Percentiles rank a stretch among this genome's conserved stretches.
Conservation (phyloP, 2,888 invertebrate species). For the Microplitis deprimator region DNA sequence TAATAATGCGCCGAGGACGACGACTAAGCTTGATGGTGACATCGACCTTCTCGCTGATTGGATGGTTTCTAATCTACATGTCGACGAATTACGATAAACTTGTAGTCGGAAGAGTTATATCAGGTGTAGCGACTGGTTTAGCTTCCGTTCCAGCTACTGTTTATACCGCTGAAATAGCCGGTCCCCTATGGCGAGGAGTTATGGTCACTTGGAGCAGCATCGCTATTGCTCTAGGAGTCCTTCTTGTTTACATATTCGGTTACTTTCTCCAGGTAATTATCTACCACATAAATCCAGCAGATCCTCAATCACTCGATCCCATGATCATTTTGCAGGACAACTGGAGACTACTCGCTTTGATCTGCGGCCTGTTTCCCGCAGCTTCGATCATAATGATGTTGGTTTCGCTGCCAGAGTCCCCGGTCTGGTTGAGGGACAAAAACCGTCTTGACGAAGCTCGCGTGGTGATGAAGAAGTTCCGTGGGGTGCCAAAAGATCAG, state of each 20-base stretch:
- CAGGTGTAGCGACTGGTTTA: constrained; percentile 74
- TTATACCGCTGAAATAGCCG: constrained; percentile 74
- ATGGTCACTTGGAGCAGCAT: constrained; percentile 75
- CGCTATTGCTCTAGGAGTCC: constrained; percentile 73
- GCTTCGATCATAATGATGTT: constrained; percentile 68
- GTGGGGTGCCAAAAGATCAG: constrained; percentile 62
- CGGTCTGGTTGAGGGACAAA: constrained; percentile 73
- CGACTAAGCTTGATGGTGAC: constrained; percentile 71
- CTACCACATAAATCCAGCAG: no score
- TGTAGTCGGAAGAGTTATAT: constrained; percentile 72
- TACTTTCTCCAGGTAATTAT: constrained; percentile 70
- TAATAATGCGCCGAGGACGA: constrained; percentile 74
- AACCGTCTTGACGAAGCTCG: constrained; percentile 72
- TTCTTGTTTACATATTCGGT: constrained; percentile 74
- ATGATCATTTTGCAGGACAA: constrained; percentile 63
- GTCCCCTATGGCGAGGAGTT: constrained; percentile 71
- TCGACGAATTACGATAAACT: constrained; percentile 68
- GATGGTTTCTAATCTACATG: constrained; percentile 73
- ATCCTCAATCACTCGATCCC: no score
- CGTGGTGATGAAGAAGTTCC: constrained; percentile 68
- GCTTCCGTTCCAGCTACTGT: constrained; percentile 74
- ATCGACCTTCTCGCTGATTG: constrained; percentile 72
- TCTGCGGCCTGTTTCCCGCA: constrained; percentile 71
- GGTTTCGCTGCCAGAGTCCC: constrained; percentile 74
- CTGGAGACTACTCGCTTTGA: constrained; percentile 71